Conservation (phyloP, 2,888 invertebrate genomes). For the Proisotoma minuta region DNA sequence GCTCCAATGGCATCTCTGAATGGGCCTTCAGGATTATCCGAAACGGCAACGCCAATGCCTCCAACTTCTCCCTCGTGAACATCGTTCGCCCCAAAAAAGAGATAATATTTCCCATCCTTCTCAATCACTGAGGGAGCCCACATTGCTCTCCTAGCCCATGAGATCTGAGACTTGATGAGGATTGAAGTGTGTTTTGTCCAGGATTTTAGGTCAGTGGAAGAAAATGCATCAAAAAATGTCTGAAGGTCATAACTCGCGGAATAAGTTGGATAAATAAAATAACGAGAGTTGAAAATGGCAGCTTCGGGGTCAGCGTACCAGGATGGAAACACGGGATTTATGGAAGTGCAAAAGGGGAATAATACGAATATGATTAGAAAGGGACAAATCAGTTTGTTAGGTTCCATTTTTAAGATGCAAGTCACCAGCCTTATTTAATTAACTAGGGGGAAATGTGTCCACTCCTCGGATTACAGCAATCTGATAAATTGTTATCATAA, state of each 20-base stretch:
- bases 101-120: conserved; percentile 27
- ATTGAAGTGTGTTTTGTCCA: conserved; percentile 34
- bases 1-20: conserved; percentile 31
- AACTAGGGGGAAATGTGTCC: too few relatives aligned
- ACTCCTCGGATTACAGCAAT: too few relatives aligned
- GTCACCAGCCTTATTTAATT: too few relatives aligned
- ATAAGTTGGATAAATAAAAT: conserved; percentile 39
- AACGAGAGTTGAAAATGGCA: conserved; percentile 29
- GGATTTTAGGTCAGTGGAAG: conserved; percentile 30
- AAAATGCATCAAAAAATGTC: conserved; percentile 35
- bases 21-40: conserved; percentile 35
- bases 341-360: not conserved
- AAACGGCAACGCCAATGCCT: conserved; percentile 33
- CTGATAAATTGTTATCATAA: too few relatives aligned
- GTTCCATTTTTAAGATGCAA: too few relatives aligned
- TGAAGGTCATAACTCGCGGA: conserved; percentile 26
- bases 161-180: conserved; percentile 26
- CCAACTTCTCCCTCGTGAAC: conserved; percentile 31
- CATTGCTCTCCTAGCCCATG: conserved; percentile 30
- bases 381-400: too few relatives aligned
- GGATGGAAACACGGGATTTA: conserved; percentile 35
- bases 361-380: too few relatives aligned
- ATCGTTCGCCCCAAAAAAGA: conserved; percentile 36
- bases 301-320: conserved; percentile 42
- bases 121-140: conserved; percentile 40